A percentile compares a stretch with the other conserved stretches of the same genome.
phyloP scores from a whole-genome alignment of 2,888 invertebrate species.

The Tetheella fluctuosa region DNA sequence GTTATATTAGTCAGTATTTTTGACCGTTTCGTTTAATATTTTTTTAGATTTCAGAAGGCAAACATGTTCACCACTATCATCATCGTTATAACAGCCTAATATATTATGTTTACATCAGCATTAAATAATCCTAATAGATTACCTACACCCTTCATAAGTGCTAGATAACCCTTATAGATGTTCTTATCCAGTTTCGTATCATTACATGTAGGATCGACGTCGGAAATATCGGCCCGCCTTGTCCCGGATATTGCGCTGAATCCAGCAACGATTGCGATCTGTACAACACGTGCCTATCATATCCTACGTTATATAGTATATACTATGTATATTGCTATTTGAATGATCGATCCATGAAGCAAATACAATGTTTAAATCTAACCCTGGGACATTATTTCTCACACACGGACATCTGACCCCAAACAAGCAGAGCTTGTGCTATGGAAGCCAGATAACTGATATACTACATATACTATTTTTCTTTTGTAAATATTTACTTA shows the following conservation, averaged over 20 bases:
- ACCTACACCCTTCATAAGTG: background rate
- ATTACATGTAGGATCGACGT: constrained; percentile 27
- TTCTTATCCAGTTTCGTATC: constrained; percentile 23
- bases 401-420: no score
- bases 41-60: no score
- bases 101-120: background rate
- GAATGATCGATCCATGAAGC: no score
- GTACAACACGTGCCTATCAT: constrained; percentile 13
- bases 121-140: background rate
- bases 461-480: no score
- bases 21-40: no score
- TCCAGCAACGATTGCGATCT: constrained; percentile 25
- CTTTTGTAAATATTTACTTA: no score
- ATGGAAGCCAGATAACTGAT: no score
- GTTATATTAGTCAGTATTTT: no score
- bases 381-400: no score
- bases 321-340: background rate
- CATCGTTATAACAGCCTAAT: background rate
- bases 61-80: no score
- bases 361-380: no score
- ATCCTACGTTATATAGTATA: background rate
- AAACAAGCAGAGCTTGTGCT: no score
- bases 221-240: constrained; percentile 29
- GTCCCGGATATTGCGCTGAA: constrained; percentile 42
- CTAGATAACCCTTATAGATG: background rate